Evolutionary conservation across 2,113 vertebrate species (phyloP), one percentile per base, ranked within the genome.

Genomic region (Actinemys pallida): DNA sequence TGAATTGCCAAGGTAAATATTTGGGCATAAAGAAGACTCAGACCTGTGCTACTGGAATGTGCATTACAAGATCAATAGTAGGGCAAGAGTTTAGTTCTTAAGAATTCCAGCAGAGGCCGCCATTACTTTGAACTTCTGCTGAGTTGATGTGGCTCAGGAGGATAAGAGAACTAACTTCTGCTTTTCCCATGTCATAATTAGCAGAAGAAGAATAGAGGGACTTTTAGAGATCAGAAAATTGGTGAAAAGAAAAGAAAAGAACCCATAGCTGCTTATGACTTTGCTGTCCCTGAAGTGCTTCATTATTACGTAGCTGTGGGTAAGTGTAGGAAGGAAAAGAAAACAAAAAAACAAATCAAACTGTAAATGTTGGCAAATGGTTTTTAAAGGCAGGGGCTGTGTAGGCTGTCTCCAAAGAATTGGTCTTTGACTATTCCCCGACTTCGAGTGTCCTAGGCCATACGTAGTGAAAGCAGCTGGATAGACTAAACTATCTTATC

Each of bases 91-190:
- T 25, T 35, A 81, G 50, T 81, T 89, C 93, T 85, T 27, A n/a
- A 84, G 25, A 12, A 1, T 10, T 84, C 96, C 97, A 97, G 93
- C 86, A 97, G 97, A 96, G 97, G 97, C 95, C 84, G 95, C 90
- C 96, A 87, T 50, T 4, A 82, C 82, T 42, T 88, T 10, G 87
- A 88, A 4, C 39, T 87, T 92, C 79, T 42, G 24, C 83, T 65
- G 65, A 0, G 0, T 7, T 3, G 4, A 22, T 5, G 45, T 12
- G 10, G 27, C 9, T 92, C 17, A 25, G 31, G 25, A 42, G 53
- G 45, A 69, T 11, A 6, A 49, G 7, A 59, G 16, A 19, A 12
- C 2, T 0, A 56, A 76, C 81, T 20, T 39, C 9, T 2, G 7
- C 17, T 53, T 45, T 83, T 83, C 52, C 8, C 50, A 52, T 42